Evolutionary conservation across 2,797 vertebrate species (phyloP), one percentile per base, ranked within the genome.

Genomic region (Cuculus canorus): DNA sequence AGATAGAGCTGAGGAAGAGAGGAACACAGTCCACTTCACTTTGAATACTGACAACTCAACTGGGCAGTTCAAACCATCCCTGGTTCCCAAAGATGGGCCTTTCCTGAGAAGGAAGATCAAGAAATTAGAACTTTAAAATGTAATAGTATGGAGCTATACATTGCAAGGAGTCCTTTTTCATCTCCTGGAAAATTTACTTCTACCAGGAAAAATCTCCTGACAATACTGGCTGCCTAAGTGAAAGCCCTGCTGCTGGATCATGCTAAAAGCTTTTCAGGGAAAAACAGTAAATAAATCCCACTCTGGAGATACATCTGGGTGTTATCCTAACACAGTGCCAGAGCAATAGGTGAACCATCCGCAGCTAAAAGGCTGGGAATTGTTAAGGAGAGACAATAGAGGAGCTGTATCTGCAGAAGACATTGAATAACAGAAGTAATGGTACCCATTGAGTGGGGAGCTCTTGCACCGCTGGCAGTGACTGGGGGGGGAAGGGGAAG

Each of bases 231-330:
- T 91, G 78, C 94, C 92, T 95, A 50, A 47, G 77, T 72, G 88
- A 93, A 94, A 92, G 94, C 82, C 71, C 64, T 52, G 45, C 68
- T 60, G 94, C 93, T 95, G 87, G 94, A 97, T 97, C 96, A 96
- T 80, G 82, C 95, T 97, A 95, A 97, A 97, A 97, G 97, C 95
- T 97, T 98, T 97, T 93, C 96, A 96, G 96, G 94, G 88, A 92
- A 93, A 96, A 94, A 79, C 90, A 95, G 96, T 95, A 97, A 97
- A 97, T 97, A 97, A 96, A 97, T 96, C 93, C 95, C 90, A 88
- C 94, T 87, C 88, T 86, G 97, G 84, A 79, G 89, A 95, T 56
- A 88, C 95, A 89, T 91, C 88, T 96, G 93, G 95, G 92, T 92
- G 85, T 91, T 96, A 93, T 95, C 96, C 90, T 88, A 96, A 95